A percentile compares a stretch with the other conserved stretches of the same genome.
These are phyloP conservation scores for Zaprionus tsacasi DNA, from an alignment of 1,140 invertebrate species.

Conservation along the genomic window DNA sequence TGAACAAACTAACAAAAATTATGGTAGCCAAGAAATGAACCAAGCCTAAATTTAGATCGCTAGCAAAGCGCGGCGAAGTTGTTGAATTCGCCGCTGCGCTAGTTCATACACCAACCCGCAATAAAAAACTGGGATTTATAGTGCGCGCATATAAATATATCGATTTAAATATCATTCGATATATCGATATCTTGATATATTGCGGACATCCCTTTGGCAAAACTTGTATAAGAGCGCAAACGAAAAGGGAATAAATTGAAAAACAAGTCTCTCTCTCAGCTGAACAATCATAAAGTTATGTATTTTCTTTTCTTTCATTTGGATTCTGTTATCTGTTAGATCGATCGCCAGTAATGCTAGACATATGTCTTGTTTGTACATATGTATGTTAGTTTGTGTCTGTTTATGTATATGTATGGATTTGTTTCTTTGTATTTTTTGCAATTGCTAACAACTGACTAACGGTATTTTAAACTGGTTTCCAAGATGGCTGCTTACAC, in stretches of 20 bases:
- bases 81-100: not conserved
- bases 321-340: slow-evolving; percentile 30
- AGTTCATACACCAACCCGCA: not conserved
- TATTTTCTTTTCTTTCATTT: slow-evolving; percentile 42
- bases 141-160: too few species aligned
- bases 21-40: not conserved
- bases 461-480: slow-evolving; percentile 39
- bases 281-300: slow-evolving; percentile 38
- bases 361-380: slow-evolving; percentile 14
- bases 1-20: not conserved
- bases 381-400: not conserved
- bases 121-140: not conserved
- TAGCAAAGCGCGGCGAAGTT: not conserved
- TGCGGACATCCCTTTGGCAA: too few species aligned
- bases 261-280: not conserved
- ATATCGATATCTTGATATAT: too few species aligned
- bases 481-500: slow-evolving; percentile 29
- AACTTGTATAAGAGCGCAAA: slow-evolving; percentile 21
- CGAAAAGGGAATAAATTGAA: not conserved
- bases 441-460: slow-evolving; percentile 58
- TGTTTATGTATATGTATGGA: not conserved
- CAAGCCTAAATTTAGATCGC: not conserved
- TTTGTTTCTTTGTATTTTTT: slow-evolving; percentile 19
- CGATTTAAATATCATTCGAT: too few species aligned
- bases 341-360: slow-evolving; percentile 18